A percentile compares a stretch with the other conserved stretches of the same genome.
These are phyloP conservation scores for Gymnarchus niloticus DNA, from an alignment of 2,113 vertebrate genomes.

Conservation along the genomic window DNA sequence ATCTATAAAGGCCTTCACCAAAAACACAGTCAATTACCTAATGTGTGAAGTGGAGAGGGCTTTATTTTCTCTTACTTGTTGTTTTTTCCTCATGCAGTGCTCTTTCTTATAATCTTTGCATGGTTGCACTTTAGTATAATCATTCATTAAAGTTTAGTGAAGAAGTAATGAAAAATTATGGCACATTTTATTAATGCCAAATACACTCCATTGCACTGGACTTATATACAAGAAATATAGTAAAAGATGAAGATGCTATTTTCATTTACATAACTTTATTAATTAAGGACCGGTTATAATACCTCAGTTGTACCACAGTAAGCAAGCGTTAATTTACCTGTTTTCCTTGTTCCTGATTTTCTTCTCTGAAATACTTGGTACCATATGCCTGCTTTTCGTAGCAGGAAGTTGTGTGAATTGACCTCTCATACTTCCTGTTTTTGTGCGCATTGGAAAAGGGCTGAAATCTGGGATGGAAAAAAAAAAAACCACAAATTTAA, in stretches of 20 bases:
- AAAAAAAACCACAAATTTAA: slow-evolving; percentile 18
- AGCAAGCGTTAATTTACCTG: slow-evolving; percentile 56
- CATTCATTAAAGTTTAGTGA: not conserved
- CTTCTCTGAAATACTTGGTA: slow-evolving; percentile 62
- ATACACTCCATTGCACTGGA: not conserved
- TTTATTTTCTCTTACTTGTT: not conserved
- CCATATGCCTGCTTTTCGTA: slow-evolving; percentile 50
- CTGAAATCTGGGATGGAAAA: slow-evolving; percentile 59
- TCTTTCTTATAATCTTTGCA: not conserved
- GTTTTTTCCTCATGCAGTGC: not conserved
- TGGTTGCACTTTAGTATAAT: not conserved
- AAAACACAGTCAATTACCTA: slow-evolving; percentile 75
- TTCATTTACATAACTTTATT: not conserved
- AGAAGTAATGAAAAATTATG: not conserved
- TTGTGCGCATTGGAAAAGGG: slow-evolving; percentile 62
- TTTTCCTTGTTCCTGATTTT: slow-evolving; percentile 48
- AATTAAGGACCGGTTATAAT: not conserved
- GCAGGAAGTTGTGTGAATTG: slow-evolving; percentile 53
- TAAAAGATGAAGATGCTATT: not conserved
- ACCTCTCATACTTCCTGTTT: slow-evolving; percentile 54
- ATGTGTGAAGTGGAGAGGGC: slow-evolving; percentile 50
- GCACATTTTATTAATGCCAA: not conserved
- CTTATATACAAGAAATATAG: not conserved
- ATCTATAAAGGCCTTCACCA: slow-evolving; percentile 75
- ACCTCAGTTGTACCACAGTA: not conserved